Percentiles rank a stretch among this genome's conserved stretches.
These are phyloP conservation scores for Papilio glaucus DNA, from an alignment of 1,140 invertebrate species.

Conservation along the genomic window DNA sequence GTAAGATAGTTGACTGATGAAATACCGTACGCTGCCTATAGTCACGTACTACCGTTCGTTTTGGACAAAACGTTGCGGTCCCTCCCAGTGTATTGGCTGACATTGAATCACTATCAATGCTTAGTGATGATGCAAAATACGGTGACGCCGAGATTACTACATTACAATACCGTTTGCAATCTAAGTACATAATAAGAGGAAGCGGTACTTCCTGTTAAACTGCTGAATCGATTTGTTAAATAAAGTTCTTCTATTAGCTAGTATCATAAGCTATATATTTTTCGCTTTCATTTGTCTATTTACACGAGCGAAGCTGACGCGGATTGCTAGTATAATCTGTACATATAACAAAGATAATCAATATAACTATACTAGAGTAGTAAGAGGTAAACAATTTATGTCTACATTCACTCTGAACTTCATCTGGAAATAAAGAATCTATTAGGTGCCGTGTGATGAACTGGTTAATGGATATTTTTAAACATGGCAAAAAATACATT, in stretches of 20 bases:
- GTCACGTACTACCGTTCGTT: neutral
- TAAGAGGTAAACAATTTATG: neutral
- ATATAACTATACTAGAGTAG: too few relatives aligned
- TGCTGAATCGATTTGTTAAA: too few relatives aligned
- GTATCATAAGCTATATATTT: too few relatives aligned
- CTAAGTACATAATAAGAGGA: conserved; percentile 22
- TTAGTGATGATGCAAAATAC: conserved; percentile 5
- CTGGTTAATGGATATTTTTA: too few relatives aligned
- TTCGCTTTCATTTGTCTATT: too few relatives aligned
- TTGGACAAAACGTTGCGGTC: neutral
- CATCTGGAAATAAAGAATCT: too few relatives aligned
- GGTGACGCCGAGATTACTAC: neutral
- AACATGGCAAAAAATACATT: too few relatives aligned
- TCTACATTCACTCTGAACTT: neutral
- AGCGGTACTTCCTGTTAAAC: conserved; percentile 19
- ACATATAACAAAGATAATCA: too few relatives aligned
- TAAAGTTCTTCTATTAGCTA: too few relatives aligned
- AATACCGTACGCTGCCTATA: neutral
- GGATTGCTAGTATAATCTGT: too few relatives aligned
- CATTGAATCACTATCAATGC: conserved; percentile 8
- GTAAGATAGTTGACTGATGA: conserved; percentile 4
- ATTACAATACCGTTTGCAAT: conserved; percentile 2
- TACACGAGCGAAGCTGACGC: too few relatives aligned
- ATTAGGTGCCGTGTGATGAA: too few relatives aligned
- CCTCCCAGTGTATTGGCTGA: neutral